phyloP scores from a whole-genome alignment of 1,140 invertebrate species.

The Monochamus saltuarius region DNA sequence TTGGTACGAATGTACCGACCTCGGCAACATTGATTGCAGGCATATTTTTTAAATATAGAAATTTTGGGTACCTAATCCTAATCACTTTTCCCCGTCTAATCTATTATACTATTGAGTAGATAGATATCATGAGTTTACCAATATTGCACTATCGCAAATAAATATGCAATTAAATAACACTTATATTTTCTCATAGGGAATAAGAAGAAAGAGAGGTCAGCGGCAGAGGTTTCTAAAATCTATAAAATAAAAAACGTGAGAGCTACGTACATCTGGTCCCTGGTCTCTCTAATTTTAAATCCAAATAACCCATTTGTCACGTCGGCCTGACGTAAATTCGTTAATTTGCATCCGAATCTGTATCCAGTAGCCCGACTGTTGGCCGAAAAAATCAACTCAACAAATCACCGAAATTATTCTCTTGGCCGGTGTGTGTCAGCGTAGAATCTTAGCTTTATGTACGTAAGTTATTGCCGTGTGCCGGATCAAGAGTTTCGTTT shows the following conservation, averaged over 20 bases:
- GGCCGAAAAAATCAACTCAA: conserved; percentile 24
- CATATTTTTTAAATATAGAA: too few species aligned
- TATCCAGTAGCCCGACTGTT: conserved; percentile 20
- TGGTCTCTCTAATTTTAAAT: conserved; percentile 34
- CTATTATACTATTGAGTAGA: too few species aligned
- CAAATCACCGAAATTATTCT: conserved; percentile 28
- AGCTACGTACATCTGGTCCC: conserved; percentile 10
- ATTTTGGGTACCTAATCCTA: too few species aligned
- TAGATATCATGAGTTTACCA: too few species aligned
- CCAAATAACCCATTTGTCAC: conserved; percentile 38
- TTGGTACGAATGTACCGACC: too few species aligned
- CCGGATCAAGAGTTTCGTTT: conserved; percentile 4
- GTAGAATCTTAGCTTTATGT: conserved; percentile 5
- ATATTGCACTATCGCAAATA: too few species aligned
- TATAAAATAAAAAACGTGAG: neutral
- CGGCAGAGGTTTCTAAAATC: conserved; percentile 9
- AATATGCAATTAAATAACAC: too few species aligned
- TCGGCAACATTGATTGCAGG: too few species aligned
- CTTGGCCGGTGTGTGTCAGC: conserved; percentile 5
- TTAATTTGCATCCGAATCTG: conserved; percentile 35
- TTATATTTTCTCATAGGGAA: too few species aligned
- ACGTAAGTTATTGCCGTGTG: conserved; percentile 3
- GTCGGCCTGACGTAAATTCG: conserved; percentile 30
- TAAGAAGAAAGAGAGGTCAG: too few species aligned
- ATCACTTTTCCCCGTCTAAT: too few species aligned